Evolutionary conservation across 2,888 invertebrate genomes (phyloP), one percentile per base, ranked within the genome.

Genomic region (Panopea generosa): DNA sequence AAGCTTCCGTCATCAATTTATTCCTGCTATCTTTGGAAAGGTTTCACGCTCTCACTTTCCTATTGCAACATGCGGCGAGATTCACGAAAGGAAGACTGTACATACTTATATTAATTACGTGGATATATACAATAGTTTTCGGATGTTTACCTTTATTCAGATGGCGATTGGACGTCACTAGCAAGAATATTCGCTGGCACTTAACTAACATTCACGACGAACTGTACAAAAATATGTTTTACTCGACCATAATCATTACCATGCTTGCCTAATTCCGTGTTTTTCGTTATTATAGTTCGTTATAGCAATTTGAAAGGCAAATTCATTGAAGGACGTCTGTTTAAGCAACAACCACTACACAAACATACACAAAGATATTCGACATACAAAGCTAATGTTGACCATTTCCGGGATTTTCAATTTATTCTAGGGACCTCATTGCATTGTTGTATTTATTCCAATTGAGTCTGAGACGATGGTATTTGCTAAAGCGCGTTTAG

Each of bases 351-450:
- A 59, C 33, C 45, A 43, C 1, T 11, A 40, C 26, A 26, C 3
- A 7, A 43, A 18, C 9, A 45, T 55, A 4, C 9, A 20, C 3
- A 59, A 26, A n/a, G 59, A 38, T 52, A 43, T 57, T n/a, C 22
- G 43, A 11, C 71, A 71, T 33, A 71, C 63, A 22, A 50, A 63
- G 2, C 49, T 40, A 16, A 71, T 71, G 71, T 27, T 71, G 18
- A 56, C 59, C 22, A 27, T 71, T 24, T 59, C 71, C 14, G 71
- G 71, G 24, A 24, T 71, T 14, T 71, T 71, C 24, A 59, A 63
- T 6, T 4, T 71, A 6, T 63, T 71, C 49, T 71, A 63, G 71
- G 50, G 56, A 20, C 66, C 66, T 11, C 56, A 47, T 45, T 47
- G 66, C n/a, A 16, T 56, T 20, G 14, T 38, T 7, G 14, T 56